Percentiles rank a stretch among this genome's conserved stretches.
Conservation (phyloP, 2,797 vertebrate species). For the Micropoecilia bifurca region DNA sequence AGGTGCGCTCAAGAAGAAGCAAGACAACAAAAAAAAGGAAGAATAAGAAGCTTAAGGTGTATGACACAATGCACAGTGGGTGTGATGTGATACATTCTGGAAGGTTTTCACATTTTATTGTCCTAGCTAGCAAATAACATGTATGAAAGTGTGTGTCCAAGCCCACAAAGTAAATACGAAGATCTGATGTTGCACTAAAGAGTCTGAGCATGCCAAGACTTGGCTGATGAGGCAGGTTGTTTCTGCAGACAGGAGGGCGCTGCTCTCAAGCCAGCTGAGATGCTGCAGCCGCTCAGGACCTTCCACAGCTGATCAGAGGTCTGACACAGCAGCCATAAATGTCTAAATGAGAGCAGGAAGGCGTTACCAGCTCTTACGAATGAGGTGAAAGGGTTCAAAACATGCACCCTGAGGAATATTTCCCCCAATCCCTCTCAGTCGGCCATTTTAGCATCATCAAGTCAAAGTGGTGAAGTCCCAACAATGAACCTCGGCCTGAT, state of each 20-base stretch:
- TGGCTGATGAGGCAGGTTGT: constrained; percentile 29
- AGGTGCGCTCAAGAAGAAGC: constrained; percentile 17
- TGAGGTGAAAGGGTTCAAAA: constrained; percentile 55
- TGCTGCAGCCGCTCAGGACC: constrained; percentile 32
- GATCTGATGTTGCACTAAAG: constrained; percentile 36
- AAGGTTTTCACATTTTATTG: constrained; percentile 94
- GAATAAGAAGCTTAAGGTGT: constrained; percentile 24
- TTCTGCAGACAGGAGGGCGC: constrained; percentile 42
- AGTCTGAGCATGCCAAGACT: constrained; percentile 40
- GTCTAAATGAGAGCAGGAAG: constrained; percentile 11
- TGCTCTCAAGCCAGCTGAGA: constrained; percentile 93
- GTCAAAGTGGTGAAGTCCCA: constrained; percentile 63
- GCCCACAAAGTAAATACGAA: constrained; percentile 38
- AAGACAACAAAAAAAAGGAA: background rate
- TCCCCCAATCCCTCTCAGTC: constrained; percentile 34
- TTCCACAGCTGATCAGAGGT: constrained; percentile 40
- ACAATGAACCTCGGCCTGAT: constrained; percentile 33
- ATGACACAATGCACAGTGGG: constrained; percentile 57
- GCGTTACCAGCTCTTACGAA: constrained; percentile 36
- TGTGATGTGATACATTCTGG: constrained; percentile 81
- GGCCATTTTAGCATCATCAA: constrained; percentile 30
- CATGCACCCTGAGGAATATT: constrained; percentile 60
- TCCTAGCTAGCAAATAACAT: constrained; percentile 83
- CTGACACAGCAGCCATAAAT: constrained; percentile 21
- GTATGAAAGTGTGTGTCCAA: constrained; percentile 22